These are phyloP conservation scores for Erannis defoliaria DNA, from an alignment of 2,888 invertebrate species.

Conservation along the genomic window DNA sequence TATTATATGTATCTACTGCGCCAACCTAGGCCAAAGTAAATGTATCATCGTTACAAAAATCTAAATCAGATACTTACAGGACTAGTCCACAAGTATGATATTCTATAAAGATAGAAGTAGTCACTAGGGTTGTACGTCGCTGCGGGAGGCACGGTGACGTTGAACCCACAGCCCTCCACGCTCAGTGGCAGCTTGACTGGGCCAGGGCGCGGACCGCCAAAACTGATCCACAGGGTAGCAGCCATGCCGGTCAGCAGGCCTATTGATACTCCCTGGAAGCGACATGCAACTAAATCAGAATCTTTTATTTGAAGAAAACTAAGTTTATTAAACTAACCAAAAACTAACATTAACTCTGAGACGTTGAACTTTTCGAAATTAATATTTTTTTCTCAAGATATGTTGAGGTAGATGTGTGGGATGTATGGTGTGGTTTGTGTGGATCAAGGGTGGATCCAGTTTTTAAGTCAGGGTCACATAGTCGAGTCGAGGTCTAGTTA, in stretches of 20 bases:
- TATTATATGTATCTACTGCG: no score
- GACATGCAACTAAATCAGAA: neutral
- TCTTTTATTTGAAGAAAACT: neutral
- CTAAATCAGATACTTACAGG: constrained; percentile 64
- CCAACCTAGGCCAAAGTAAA: no score
- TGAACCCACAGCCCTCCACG: constrained; percentile 85
- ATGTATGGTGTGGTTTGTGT: no score
- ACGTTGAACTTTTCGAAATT: no score
- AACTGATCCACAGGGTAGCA: constrained; percentile 93
- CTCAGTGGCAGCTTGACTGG: constrained; percentile 85
- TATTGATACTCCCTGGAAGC: constrained; percentile 88
- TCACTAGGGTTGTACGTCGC: constrained; percentile 51
- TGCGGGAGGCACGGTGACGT: constrained; percentile 57
- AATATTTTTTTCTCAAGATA: no score
- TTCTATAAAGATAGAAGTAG: constrained; percentile 89
- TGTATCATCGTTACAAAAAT: neutral
- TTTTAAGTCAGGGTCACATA: no score
- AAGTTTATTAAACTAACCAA: no score
- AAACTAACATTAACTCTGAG: no score
- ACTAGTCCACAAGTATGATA: constrained; percentile 92
- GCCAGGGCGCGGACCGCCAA: constrained; percentile 92
- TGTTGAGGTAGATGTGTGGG: no score
- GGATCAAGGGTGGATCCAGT: no score
- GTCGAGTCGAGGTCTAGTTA: no score
- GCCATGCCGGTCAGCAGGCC: constrained; percentile 89